Evolutionary conservation across 2,888 invertebrate genomes (phyloP), one percentile per base, ranked within the genome.

Genomic region (Tethea ocularis): DNA sequence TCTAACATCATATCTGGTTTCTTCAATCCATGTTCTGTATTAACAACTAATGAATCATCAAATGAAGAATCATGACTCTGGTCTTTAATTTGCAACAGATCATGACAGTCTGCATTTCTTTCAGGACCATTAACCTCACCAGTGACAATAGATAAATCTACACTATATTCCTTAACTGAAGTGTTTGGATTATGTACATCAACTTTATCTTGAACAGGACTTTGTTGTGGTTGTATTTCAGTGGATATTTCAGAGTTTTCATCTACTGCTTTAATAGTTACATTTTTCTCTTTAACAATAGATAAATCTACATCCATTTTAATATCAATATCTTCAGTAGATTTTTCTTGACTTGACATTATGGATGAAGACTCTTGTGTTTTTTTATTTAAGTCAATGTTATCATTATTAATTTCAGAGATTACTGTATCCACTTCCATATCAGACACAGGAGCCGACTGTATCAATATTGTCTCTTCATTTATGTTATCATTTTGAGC

Each of bases 1-100:
- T 91, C 87, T 46, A 91, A 62, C 91, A 91, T 91, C 11, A 82
- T 73, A 69, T 91, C 84, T 1, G 89, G 89, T 70, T 80, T 80
- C n/a, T 78, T 80, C 2, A 91, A 67, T 2, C 78, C 72, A 64
- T 88, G 87, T 15, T 77, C 75, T 41, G 61, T 60, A 59, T 68
- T 71, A 24, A 15, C 54, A 20, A 13, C 46, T 24, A 38, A 56
- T 10, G 36, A 41, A 51, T 64, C 63, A 53, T 63, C 60, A 22
- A 13, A 52, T 24, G 56, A 23, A 22, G 33, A 22, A 54, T 57
- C 23, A 11, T 55, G 22, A 26, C 29, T 46, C 5, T n/a, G 51
- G n/a, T 52, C 56, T 52, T 24, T 6, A 38, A 24, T 24, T 52
- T n/a, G 11, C 38, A n/a, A 15, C 29, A 51, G 7, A 41, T 59